These are phyloP conservation scores for Drosophila longiperda DNA, from an alignment of 2,888 invertebrate genomes.

Conservation along the genomic window DNA sequence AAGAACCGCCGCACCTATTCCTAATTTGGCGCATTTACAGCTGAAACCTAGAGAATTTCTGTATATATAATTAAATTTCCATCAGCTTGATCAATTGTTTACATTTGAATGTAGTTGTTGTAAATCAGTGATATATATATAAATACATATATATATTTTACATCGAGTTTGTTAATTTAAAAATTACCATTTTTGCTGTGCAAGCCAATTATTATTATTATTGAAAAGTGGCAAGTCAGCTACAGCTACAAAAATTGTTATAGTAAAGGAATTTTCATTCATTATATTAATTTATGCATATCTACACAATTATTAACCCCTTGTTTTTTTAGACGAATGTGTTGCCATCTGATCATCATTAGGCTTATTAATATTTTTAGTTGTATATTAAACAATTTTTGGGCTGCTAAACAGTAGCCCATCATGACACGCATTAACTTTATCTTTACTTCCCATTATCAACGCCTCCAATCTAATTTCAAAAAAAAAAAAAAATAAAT, in stretches of 20 bases:
- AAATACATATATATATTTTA: not conserved
- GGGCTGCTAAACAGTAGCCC: constrained; percentile 57
- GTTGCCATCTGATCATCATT: constrained; percentile 48
- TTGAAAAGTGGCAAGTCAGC: constrained; percentile 28
- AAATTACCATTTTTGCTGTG: constrained; percentile 11
- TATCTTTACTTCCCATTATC: constrained; percentile 62
- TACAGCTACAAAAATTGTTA: constrained; percentile 11
- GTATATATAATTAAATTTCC: not conserved
- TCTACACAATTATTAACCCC: constrained; percentile 8
- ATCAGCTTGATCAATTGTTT: constrained; percentile 3
- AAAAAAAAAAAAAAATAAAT: constrained; percentile 30
- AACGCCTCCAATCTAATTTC: constrained; percentile 73
- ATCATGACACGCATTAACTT: constrained; percentile 61
- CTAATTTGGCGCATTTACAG: constrained; percentile 25
- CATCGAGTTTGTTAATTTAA: not conserved
- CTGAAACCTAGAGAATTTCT: constrained; percentile 1
- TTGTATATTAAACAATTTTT: constrained; percentile 35
- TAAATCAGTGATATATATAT: not conserved
- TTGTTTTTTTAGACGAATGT: constrained; percentile 3
- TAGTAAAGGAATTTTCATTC: constrained; percentile 25
- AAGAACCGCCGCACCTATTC: constrained; percentile 35
- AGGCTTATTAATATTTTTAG: constrained; percentile 59
- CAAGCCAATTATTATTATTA: constrained; percentile 1
- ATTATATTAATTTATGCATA: constrained; percentile 23
- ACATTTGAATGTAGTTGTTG: not conserved